phyloP scores from a whole-genome alignment of 2,113 vertebrate genomes.

The Microcebus ravelobensis region DNA sequence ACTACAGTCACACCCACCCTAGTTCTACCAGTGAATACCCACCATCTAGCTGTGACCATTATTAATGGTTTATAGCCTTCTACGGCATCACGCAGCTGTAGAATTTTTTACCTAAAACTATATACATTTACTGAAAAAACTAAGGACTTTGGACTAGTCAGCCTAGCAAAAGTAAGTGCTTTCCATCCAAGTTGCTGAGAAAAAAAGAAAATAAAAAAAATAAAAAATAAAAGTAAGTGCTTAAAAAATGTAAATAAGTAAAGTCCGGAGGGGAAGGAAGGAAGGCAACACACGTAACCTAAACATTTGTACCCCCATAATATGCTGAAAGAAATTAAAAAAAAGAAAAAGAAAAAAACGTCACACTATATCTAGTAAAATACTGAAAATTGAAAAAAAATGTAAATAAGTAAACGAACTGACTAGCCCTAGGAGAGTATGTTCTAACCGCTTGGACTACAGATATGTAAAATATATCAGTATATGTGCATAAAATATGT shows the following conservation, averaged over 20 bases:
- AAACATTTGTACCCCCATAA: too few relatives aligned
- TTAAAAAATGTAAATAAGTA: background rate
- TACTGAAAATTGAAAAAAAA: too few relatives aligned
- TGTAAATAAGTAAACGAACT: background rate
- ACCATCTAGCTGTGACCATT: background rate
- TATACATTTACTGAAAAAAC: background rate
- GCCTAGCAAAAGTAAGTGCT: background rate
- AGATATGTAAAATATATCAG: background rate
- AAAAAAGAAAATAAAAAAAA: too few relatives aligned
- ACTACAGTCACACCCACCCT: background rate
- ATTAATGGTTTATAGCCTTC: background rate
- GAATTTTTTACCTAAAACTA: background rate
- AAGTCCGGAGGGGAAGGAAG: background rate
- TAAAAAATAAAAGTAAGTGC: background rate
- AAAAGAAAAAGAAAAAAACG: too few relatives aligned
- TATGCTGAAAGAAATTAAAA: too few relatives aligned
- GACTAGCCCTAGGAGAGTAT: background rate
- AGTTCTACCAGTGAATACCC: background rate
- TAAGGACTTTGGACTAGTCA: background rate
- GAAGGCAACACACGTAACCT: too few relatives aligned
- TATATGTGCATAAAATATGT: background rate
- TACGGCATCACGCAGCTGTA: background rate
- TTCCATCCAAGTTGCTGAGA: too few relatives aligned
- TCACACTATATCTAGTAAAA: too few relatives aligned
- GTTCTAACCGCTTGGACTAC: background rate